phyloP scores from a whole-genome alignment of 2,113 vertebrate species.

The Sterrhoptilus dennistouni region DNA sequence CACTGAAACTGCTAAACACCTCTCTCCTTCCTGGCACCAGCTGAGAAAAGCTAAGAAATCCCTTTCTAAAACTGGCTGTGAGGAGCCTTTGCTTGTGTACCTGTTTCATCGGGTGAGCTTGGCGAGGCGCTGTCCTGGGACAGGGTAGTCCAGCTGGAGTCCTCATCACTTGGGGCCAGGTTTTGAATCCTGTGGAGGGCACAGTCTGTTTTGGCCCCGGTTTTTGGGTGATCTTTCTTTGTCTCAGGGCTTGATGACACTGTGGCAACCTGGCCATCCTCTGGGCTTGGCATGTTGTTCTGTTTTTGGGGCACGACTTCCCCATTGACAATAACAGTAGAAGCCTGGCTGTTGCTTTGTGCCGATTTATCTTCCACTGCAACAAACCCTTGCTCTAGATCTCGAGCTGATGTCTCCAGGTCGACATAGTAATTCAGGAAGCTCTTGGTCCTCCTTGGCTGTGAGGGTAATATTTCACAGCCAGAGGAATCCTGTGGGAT shows the following conservation, averaged over 20 bases:
- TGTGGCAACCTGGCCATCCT: conserved; percentile 81
- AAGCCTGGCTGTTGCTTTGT: conserved; percentile 62
- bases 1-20: not conserved
- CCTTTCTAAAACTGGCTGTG: fast-evolving
- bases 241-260: conserved; percentile 88
- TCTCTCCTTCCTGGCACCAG: not conserved
- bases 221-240: conserved; percentile 86
- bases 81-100: conserved; percentile 56
- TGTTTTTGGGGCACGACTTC: conserved; percentile 72
- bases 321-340: conserved; percentile 58
- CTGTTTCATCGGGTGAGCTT: conserved; percentile 87
- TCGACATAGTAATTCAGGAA: conserved; percentile 91
- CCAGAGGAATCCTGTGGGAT: conserved; percentile 64
- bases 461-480: conserved; percentile 71
- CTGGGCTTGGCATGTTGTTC: conserved; percentile 71
- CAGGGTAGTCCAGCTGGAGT: conserved; percentile 97
- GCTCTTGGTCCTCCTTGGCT: conserved; percentile 90
- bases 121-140: conserved; percentile 92
- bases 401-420: conserved; percentile 79
- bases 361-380: conserved; percentile 69
- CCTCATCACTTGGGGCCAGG: conserved; percentile 93
- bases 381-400: conserved; percentile 64
- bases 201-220: conserved; percentile 88
- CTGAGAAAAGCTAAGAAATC: not conserved
- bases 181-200: conserved; percentile 85